Conservation (phyloP, 2,113 vertebrate species). For the Periophthalmodon schlosseri region DNA sequence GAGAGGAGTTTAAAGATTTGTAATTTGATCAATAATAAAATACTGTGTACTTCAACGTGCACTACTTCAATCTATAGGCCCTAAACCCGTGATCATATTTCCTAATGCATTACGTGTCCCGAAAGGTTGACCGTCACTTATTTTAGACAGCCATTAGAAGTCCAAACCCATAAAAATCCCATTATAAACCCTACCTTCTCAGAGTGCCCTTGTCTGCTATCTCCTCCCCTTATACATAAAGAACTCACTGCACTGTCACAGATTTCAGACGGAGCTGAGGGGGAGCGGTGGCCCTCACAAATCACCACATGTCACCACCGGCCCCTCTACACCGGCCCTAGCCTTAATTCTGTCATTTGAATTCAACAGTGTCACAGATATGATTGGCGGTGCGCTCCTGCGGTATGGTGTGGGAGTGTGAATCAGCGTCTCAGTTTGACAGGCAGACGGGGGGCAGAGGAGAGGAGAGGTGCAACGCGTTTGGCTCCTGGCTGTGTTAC, state of each 20-base stretch:
- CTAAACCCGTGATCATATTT: too few relatives aligned
- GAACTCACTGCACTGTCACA: constrained; percentile 43
- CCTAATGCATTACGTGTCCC: too few relatives aligned
- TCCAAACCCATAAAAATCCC: constrained; percentile 35
- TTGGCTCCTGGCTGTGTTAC: background rate
- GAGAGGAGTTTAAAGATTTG: too few relatives aligned
- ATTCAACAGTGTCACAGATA: constrained; percentile 55
- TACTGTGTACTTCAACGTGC: too few relatives aligned
- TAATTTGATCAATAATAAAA: too few relatives aligned
- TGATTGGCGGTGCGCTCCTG: constrained; percentile 39
- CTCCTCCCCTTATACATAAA: constrained; percentile 44
- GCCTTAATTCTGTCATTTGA: constrained; percentile 55
- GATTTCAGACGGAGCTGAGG: constrained; percentile 36
- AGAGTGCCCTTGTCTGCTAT: constrained; percentile 32
- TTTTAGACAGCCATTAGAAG: constrained; percentile 11
- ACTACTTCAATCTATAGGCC: too few relatives aligned
- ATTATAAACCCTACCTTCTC: constrained; percentile 5
- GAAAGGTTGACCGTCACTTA: too few relatives aligned
- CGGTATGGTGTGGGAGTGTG: constrained; percentile 23
- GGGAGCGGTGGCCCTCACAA: constrained; percentile 40
- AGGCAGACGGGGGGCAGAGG: constrained; percentile 1
- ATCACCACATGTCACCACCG: constrained; percentile 44
- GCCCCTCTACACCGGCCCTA: constrained; percentile 41
- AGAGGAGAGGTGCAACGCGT: constrained; percentile 6
- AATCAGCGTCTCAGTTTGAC: constrained; percentile 17